Evolutionary conservation across 30 jellyfish, hydroid and myxozoan species (phyloP).

Genomic region (Cassiopea andromeda): DNA sequence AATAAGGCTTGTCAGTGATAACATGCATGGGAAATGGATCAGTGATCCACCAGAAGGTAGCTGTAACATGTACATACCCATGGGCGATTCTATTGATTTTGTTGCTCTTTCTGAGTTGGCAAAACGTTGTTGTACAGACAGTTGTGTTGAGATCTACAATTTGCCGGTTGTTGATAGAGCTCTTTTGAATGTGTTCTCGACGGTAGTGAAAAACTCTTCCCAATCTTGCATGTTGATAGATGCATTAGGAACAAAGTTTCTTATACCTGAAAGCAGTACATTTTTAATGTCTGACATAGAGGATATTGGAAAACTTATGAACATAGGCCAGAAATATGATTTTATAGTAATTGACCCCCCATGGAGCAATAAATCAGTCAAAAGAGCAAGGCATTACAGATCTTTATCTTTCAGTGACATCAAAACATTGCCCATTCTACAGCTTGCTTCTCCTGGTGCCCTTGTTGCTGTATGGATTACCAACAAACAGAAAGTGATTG

Average conservation of each 20-base stretch:
- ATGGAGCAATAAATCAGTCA: slow-evolving; percentile 95
- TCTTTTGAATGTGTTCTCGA: not conserved
- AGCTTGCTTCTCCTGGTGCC: slow-evolving; percentile 37
- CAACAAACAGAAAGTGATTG: slow-evolving; percentile 66
- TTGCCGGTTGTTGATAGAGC: not conserved
- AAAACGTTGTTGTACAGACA: not conserved
- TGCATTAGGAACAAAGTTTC: slow-evolving; percentile 20
- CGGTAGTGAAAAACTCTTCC: not conserved
- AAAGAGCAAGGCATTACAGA: slow-evolving; percentile 74
- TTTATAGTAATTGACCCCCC: slow-evolving; percentile 94
- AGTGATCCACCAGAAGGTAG: not conserved
- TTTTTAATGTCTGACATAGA: slow-evolving; percentile 56
- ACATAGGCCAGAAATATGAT: slow-evolving; percentile 66
- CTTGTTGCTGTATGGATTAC: slow-evolving; percentile 88
- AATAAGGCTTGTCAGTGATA: not conserved
- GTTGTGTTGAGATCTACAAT: not conserved
- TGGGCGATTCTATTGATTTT: slow-evolving; percentile 6
- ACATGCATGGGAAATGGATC: not conserved
- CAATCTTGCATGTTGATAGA: slow-evolving; percentile 6
- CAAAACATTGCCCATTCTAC: slow-evolving; percentile 71
- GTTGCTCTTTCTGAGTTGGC: slow-evolving; percentile 21
- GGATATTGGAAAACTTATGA: slow-evolving; percentile 11
- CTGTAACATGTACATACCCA: not conserved
- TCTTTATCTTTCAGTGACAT: slow-evolving; percentile 52
- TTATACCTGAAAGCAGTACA: slow-evolving; percentile 25